Evolutionary conservation across 2,113 vertebrate genomes (phyloP), one percentile per base, ranked within the genome.

Genomic region (Cyanoderma ruficeps): DNA sequence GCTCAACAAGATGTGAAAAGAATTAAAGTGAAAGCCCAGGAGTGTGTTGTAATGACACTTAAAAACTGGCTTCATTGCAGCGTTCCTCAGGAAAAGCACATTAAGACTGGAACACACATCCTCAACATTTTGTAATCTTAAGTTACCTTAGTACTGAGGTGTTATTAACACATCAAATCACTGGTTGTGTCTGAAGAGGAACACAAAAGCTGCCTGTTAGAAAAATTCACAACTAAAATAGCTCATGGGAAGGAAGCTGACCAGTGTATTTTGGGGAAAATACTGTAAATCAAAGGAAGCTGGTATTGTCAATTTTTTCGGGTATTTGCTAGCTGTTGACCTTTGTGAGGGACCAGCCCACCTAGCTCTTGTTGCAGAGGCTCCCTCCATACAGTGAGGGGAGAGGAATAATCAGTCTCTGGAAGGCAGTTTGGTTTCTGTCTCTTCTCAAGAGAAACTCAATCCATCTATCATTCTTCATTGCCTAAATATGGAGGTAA

Each of bases 11-110:
- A 75, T 89, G 69, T 90, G 64, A 90, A 91, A 88, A 80, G 53
- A 88, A 93, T 94, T 82, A 82, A 95, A 91, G 61, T 76, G 78
- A 96, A 93, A 93, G 35, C 89, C 84, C 78, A 83, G 76, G 83
- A 77, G 60, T 83, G 14, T 90, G 76, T 86, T 90, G 60, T 59
- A 94, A 88, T 67, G 71, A 57, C 79, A 56, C 31, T 94, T 93
- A 90, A 88, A 63, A 87, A 78, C 79, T 75, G 76, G 55, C 44
- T 71, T 88, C 16, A 2, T n/a, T 90, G 85, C 79, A 86, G 81
- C 30, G 6, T 46, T 90, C 37, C 70, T 89, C 41, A 63, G 74
- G 46, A 72, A 91, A 90, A 87, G 52, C 24, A 37, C 49, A 55
- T 77, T 64, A 64, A 60, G 68, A 39, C 59, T 89, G 68, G 71